These are phyloP conservation scores for Salarias fasciatus DNA, from an alignment of 2,797 vertebrate species.

Conservation along the genomic window DNA sequence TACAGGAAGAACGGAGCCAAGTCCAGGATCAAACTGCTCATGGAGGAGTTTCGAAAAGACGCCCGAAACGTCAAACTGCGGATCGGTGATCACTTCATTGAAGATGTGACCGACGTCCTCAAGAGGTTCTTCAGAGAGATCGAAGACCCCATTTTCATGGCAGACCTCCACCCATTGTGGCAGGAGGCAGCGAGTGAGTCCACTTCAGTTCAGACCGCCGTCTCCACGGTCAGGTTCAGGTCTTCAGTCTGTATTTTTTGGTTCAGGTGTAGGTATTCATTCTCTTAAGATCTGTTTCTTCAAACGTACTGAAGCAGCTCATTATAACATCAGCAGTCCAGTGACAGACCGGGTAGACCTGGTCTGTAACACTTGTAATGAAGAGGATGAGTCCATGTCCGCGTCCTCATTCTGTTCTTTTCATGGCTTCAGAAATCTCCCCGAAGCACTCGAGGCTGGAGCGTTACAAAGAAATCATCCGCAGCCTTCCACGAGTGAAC, in stretches of 20 bases:
- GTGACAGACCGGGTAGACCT: not conserved
- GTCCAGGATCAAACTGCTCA: constrained; percentile 92
- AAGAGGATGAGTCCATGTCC: no score
- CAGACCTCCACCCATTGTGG: constrained; percentile 91
- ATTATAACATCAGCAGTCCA: not conserved
- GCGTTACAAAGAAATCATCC: constrained; percentile 93
- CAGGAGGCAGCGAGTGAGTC: constrained; percentile 88
- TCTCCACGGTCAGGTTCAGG: no score
- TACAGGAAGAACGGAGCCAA: constrained; percentile 97
- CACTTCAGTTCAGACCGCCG: not conserved
- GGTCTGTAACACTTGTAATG: not conserved
- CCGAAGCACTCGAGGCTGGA: constrained; percentile 87
- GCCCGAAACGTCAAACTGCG: constrained; percentile 94
- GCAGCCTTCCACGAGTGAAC: constrained; percentile 90
- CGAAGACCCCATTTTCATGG: constrained; percentile 92
- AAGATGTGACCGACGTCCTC: constrained; percentile 95
- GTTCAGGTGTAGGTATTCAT: no score
- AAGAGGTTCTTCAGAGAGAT: constrained; percentile 98
- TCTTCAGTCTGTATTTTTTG: no score
- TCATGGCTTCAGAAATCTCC: constrained; percentile 79
- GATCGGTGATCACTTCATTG: constrained; percentile 95
- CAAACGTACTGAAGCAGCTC: no score
- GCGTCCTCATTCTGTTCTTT: no score
- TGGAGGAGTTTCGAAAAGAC: constrained; percentile 95
- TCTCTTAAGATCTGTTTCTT: no score